Evolutionary conservation across 2,888 invertebrate genomes (phyloP).

Genomic region (Arrhopalites spinosus): DNA sequence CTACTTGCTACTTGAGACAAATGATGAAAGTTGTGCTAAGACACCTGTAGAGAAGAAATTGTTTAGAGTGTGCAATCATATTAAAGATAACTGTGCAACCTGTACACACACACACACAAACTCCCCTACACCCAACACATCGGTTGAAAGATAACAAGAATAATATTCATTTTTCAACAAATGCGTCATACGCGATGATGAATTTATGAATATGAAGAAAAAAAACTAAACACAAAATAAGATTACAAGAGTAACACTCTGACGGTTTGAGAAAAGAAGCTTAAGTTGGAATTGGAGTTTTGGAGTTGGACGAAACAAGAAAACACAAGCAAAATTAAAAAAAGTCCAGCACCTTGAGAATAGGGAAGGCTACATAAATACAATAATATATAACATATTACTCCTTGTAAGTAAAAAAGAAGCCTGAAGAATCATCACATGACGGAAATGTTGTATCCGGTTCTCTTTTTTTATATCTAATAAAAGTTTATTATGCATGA

Average conservation of each 20-base stretch:
- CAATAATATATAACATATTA: background rate
- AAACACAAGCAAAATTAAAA: background rate
- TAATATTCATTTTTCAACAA: constrained; percentile 5
- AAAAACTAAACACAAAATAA: too few relatives aligned
- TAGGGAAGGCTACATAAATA: too few relatives aligned
- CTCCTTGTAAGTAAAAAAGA: background rate
- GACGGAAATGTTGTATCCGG: constrained; percentile 52
- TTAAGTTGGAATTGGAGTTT: too few relatives aligned
- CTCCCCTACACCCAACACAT: too few relatives aligned
- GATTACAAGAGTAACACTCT: background rate
- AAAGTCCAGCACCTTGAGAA: too few relatives aligned
- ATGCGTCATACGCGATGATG: background rate
- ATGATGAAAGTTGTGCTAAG: constrained; percentile 31
- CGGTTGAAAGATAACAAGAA: background rate
- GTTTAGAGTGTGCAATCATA: background rate
- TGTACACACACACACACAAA: constrained; percentile 12
- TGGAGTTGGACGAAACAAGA: too few relatives aligned
- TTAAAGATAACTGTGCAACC: constrained; percentile 1
- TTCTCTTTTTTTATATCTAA: constrained; percentile 46
- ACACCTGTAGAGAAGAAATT: constrained; percentile 27
- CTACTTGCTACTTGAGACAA: constrained; percentile 24
- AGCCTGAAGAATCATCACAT: constrained; percentile 32
- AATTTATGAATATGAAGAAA: too few relatives aligned
- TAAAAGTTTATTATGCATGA: constrained; percentile 55
- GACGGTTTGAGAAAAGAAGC: too few relatives aligned